These are phyloP conservation scores for Scaptomyza hsui DNA, from an alignment of 1,140 invertebrate species.

Conservation along the genomic window DNA sequence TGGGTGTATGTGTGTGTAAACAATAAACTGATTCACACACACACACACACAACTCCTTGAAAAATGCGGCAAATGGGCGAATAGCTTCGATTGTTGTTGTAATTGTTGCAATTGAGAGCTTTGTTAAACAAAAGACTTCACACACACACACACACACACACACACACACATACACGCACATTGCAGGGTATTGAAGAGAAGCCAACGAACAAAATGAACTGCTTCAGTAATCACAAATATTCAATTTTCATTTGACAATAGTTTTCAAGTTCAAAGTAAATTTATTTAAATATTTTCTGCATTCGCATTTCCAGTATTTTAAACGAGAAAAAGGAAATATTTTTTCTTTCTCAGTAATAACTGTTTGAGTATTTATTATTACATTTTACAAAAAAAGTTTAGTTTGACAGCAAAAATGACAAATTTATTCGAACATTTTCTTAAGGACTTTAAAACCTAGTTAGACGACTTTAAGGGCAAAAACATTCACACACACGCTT, in stretches of 20 bases:
- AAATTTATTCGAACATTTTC: neutral
- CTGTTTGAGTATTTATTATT: too few species aligned
- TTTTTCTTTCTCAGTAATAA: too few species aligned
- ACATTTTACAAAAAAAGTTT: too few species aligned
- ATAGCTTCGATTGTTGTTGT: conserved; percentile 68
- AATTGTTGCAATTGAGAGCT: conserved; percentile 80
- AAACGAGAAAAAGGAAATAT: too few species aligned
- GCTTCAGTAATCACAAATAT: neutral
- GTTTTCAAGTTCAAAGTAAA: too few species aligned
- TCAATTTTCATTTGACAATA: too few species aligned
- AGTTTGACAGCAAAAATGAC: too few species aligned
- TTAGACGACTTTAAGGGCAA: neutral
- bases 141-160: conserved; percentile 12
- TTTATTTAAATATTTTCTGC: too few species aligned
- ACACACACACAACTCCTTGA: conserved; percentile 43
- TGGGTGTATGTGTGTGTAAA: conserved; percentile 33
- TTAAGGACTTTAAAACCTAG: neutral
- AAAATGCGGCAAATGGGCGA: conserved; percentile 54
- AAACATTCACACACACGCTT: neutral
- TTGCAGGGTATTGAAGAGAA: conserved; percentile 30
- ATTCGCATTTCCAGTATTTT: too few species aligned
- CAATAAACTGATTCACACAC: conserved; percentile 38
- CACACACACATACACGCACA: conserved; percentile 13
- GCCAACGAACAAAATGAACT: conserved; percentile 13
- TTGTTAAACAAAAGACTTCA: conserved; percentile 58